Evolutionary conservation across 2,888 invertebrate species (phyloP), one percentile per base, ranked within the genome.

Genomic region (Dynastes grantii): DNA sequence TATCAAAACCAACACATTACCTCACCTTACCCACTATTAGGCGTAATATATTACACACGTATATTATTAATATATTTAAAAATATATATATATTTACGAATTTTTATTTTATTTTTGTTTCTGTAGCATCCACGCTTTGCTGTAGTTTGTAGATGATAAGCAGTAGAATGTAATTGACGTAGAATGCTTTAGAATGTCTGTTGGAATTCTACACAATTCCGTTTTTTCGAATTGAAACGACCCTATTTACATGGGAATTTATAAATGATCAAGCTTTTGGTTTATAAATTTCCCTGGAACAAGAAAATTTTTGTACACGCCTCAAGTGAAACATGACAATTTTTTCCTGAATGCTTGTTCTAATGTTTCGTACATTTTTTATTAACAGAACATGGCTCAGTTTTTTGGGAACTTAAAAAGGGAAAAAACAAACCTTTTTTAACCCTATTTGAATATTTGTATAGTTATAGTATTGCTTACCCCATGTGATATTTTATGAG

Each of bases 161-260:
- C 53, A 73, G 65, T 61, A 51, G 51, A 67, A 64, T 11, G 68
- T 70, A 40, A 53, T 55, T 77, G 63, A 27, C 40, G 67, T 78
- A 79, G 82, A 82, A 85, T 67, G 76, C 80, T 79, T 78, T 78
- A 85, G 86, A 86, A 86, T 87, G 87, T 88, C 87, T 88, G 84
- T 88, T 88, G 88, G 88, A 88, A 86, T 88, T 88, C 87, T 85
- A 85, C 86, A 85, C 85, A 85, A 83, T 83, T 83, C 81, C 81
- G 80, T 82, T 81, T 76, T 73, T 68, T 76, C 81, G 79, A 83
- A 84, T 83, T 80, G 82, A 79, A 77, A 83, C 83, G 83, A 83
- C 83, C 83, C 83, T 83, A 83, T 78, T 29, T 65, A 67, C 16
- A 37, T 75, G 77, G 67, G 61, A 68, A 77, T 61, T 77, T 68